Evolutionary conservation across 2,888 invertebrate species (phyloP), one percentile per base, ranked within the genome.

Genomic region (Polydrusus pterygomalis): DNA sequence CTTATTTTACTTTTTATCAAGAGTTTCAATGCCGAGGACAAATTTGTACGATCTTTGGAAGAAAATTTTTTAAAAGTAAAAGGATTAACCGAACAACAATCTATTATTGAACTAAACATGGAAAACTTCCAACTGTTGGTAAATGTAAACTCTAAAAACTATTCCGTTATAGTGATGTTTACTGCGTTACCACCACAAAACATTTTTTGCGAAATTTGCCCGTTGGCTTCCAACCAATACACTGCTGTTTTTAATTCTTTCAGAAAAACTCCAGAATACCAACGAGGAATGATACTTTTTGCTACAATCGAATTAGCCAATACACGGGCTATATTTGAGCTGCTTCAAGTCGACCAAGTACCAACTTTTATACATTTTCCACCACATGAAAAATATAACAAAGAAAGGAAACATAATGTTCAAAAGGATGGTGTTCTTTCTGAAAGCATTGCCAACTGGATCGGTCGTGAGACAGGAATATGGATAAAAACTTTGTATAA

Each of bases 131-230:
- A 18, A 17, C 30, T 38, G 18, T 38, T 60, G 6, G 58, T 60
- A 38, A 10, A 38, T 10, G 30, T 60, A 18, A 0, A 60, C 2
- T 40, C 58, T 1, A 60, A 60, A 38, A 60, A 60, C 9, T 60
- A 60, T 38, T 60, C 58, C 17, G 58, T 60, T 5, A 18, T 60
- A 38, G 58, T 60, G 10, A 60, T 60, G 58, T 38, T 60, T 18
- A 60, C 58, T 18, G 58, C 38, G 13, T 10, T 38, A 11, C 34
- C 34, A n/a, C 30, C 56, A 34, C 6, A 56, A n/a, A 38, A 17
- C 38, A 38, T 10, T 9, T 38, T n/a, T 30, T 60, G 58, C 17
- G 38, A 60, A 38, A 18, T 60, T 38, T 60, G 58, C 17, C 9
- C 2, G 17, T 1, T 11, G 0, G 38, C 11, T 17, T 60, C 9